Conservation (phyloP, 2,888 invertebrate species). For the Parasteatoda lunata region DNA sequence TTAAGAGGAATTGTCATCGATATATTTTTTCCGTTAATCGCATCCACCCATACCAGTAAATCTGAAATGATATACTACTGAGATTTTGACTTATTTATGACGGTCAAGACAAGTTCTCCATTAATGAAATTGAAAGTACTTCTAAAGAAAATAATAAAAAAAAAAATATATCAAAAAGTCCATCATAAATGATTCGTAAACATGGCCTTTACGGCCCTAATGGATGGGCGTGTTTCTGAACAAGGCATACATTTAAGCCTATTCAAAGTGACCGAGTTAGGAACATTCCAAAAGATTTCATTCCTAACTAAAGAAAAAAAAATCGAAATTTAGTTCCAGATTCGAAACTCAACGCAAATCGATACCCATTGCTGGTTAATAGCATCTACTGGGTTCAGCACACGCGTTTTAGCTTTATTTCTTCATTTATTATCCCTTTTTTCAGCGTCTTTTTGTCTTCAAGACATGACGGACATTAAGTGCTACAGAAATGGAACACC, state of each 20-base stretch:
- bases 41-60: not conserved
- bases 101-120: not conserved
- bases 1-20: too few species aligned
- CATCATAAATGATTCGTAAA: conserved; percentile 8
- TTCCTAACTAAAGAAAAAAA: not conserved
- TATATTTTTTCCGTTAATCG: too few species aligned
- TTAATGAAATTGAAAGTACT: not conserved
- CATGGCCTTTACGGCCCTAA: not conserved
- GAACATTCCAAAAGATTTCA: not conserved
- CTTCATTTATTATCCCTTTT: conserved; percentile 11
- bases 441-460: conserved; percentile 1
- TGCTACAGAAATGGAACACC: conserved; percentile 19
- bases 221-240: not conserved
- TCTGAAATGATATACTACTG: conserved; percentile 13
- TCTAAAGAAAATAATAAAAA: not conserved
- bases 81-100: conserved; percentile 14
- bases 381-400: not conserved
- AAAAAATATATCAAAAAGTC: not conserved
- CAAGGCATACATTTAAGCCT: not conserved
- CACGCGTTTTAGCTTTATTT: conserved; percentile 21
- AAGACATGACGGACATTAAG: not conserved
- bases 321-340: not conserved
- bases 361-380: conserved; percentile 32
- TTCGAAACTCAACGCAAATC: conserved; percentile 6
- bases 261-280: not conserved